Conservation (phyloP, 1,140 invertebrate species). For the Asobara japonica region DNA sequence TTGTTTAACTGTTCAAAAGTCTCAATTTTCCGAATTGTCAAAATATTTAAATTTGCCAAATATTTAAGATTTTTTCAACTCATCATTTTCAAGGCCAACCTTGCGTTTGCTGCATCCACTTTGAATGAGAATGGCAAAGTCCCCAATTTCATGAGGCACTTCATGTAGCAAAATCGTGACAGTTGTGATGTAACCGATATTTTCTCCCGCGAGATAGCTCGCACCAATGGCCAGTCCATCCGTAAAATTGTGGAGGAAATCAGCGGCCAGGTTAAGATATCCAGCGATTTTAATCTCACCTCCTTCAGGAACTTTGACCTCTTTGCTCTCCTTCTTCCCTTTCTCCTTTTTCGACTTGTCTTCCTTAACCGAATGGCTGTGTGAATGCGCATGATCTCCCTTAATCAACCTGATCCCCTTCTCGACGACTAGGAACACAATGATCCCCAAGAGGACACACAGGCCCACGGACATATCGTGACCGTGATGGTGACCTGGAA, state of each 20-base stretch:
- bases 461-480: slow-evolving; percentile 90
- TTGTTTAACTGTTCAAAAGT: background rate
- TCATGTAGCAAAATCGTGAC: slow-evolving; percentile 95
- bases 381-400: slow-evolving; percentile 76
- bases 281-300: slow-evolving; percentile 89
- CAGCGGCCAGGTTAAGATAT: slow-evolving; percentile 93
- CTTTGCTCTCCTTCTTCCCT: slow-evolving; percentile 35
- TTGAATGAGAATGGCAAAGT: slow-evolving; percentile 96
- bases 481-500: slow-evolving; percentile 66
- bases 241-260: slow-evolving; percentile 97
- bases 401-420: slow-evolving; percentile 92
- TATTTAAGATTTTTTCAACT: background rate
- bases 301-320: slow-evolving; percentile 46
- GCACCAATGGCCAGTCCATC: slow-evolving; percentile 97
- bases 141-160: slow-evolving; percentile 98
- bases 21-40: background rate
- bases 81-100: slow-evolving; percentile 60
- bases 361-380: slow-evolving; percentile 43
- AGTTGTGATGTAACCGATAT: slow-evolving; percentile 87
- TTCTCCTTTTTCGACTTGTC: slow-evolving; percentile 55
- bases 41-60: background rate
- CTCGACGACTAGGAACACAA: slow-evolving; percentile 91
- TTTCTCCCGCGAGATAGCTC: slow-evolving; percentile 90
- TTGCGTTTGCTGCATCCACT: slow-evolving; percentile 90
- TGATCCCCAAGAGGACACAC: slow-evolving; percentile 90